Conservation (phyloP, 1,140 invertebrate genomes). For the Subanguina moxae region DNA sequence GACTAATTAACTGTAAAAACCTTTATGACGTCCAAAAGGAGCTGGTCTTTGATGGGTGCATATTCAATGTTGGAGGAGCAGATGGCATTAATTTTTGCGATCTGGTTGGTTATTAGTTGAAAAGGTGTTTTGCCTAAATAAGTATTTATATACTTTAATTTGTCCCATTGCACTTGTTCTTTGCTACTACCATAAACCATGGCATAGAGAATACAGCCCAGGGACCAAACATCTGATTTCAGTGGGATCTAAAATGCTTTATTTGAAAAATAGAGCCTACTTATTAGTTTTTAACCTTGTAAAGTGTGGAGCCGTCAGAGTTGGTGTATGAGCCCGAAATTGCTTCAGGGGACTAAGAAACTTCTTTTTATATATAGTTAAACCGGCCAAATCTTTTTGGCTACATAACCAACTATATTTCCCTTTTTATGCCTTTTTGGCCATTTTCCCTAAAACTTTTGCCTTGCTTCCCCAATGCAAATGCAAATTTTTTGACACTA, state of each 20-base stretch:
- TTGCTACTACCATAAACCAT: constrained; percentile 73
- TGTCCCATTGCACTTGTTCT: too few relatives aligned
- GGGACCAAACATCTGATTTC: constrained; percentile 92
- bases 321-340: constrained; percentile 60
- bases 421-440: too few relatives aligned
- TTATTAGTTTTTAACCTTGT: constrained; percentile 8
- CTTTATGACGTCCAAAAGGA: constrained; percentile 66
- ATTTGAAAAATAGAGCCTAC: neutral
- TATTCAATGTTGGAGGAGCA: constrained; percentile 74
- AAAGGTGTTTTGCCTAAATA: constrained; percentile 72
- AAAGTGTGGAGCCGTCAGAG: constrained; percentile 10
- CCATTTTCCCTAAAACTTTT: too few relatives aligned
- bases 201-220: constrained; percentile 92
- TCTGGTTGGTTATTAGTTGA: constrained; percentile 72
- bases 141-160: too few relatives aligned
- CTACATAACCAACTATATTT: too few relatives aligned
- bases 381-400: too few relatives aligned
- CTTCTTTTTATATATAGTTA: too few relatives aligned
- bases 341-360: constrained; percentile 73
- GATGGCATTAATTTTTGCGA: constrained; percentile 77
- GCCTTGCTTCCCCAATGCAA: too few relatives aligned
- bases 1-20: constrained; percentile 19
- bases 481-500: too few relatives aligned
- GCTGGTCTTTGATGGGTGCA: constrained; percentile 60
- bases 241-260: constrained; percentile 71